Evolutionary conservation across 2,113 vertebrate genomes (phyloP), one percentile per base, ranked within the genome.

Genomic region (Talpa occidentalis): DNA sequence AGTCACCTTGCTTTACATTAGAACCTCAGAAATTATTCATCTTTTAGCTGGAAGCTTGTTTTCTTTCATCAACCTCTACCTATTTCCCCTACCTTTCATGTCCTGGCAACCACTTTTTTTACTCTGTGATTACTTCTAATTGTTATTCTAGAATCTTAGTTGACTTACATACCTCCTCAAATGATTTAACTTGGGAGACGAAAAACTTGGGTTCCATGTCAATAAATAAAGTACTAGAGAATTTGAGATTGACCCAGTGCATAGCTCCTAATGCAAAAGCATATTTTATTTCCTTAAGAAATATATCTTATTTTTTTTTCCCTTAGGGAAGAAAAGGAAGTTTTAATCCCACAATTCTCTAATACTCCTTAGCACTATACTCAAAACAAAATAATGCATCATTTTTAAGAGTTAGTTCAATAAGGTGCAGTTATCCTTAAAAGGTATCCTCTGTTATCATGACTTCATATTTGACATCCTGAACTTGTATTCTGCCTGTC

Each of bases 251-350:
- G 72, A n/a, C 1, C n/a, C 15, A 82, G 37, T 66, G 22, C 21
- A 42, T 62, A 82, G 11, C 62, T 14, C 17, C 62, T 64, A 10
- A 32, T 77, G n/a, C 22, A 54, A 42, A 66, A 78, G 6, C 32
- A 77, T 54, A 32, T 88, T 82, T 93, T 91, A 40, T 79, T 83
- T 83, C 78, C 66, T 62, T 54, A 88, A 83, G 56, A 42, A 56
- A 56, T 56, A 92, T 26, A 67, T 22, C 7, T 4, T 40, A 35
- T 76, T 72, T 88, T 86, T 88, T 49, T n/a, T 1, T 10, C 35
- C 7, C 37, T 77, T 64, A 62, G 6, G 19, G 35, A 84, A 85
- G 17, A 56, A 74, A 88, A 84, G 49, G 4, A 91, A 88, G 15
- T 47, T 64, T 91, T 88, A 88, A 88, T 15, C 44, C 49, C 49